Base-by-base conservation (phyloP, 2,888 invertebrate species). In the Ellobium chinense region DNA sequence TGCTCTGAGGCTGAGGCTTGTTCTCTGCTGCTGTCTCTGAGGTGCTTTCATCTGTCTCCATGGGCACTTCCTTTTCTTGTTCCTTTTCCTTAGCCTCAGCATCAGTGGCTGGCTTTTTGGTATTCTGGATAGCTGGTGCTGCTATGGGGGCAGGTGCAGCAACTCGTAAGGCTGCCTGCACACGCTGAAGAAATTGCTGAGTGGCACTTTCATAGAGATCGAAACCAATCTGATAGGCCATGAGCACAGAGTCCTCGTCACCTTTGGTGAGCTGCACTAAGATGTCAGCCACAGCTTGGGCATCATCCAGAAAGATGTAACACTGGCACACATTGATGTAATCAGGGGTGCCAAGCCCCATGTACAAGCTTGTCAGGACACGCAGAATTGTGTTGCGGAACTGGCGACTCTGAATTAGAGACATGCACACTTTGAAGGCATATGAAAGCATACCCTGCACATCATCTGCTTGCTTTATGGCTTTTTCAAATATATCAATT, bases 191-290 rank as follows among this genome's bases (percentile, higher is more conserved):
- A 93, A 99, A 99, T 92, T 99, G 98, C 93, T 99, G 99, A 1
- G 99, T 99, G 0, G 99, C 99, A 62, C 98, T 98, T 93, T 99
- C 99, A 92, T 99, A 99, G 87, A 99, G 95, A 94, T 99, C 99
- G 94, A 99, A 99, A 0, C 96, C 98, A 89, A 99, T 98, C 94
- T 99, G 99, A 93, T 98, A 99, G 0, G 98, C 98, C 97, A 99
- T 99, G 60, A 99, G 94, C 81, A 96, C 96, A 85, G 95, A 96
- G 84, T 97, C 96, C 93, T 96, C 95, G 21, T 94, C 93, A 65
- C 96, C 97, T 92, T 96, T 95, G 34, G 97, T 96, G 0, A 99
- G 94, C 93, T 96, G 97, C 90, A 98, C 98, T 9, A 99, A 94
- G 83, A 99, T 96, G 93, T 97, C 96, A 24, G 98, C 98, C 0